Evolutionary conservation across 2,113 vertebrate genomes (phyloP), one percentile per base, ranked within the genome.

Genomic region (Capreolus pygargus): DNA sequence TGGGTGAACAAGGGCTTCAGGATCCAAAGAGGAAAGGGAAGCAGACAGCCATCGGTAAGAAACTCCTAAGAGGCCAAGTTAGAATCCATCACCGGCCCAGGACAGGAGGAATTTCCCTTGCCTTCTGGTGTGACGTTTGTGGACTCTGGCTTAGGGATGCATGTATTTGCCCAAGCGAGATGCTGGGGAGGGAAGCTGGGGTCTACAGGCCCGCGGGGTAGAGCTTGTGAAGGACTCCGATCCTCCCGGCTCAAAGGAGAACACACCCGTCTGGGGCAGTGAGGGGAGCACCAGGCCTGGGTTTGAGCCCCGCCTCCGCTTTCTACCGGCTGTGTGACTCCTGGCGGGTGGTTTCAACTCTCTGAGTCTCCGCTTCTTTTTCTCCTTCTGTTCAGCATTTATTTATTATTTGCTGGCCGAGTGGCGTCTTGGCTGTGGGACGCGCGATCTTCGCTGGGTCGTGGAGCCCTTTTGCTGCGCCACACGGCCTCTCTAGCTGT

Each of bases 31-130:
- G 15, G 55, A 43, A 28, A 30, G 33, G 57, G 25, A 82, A 54
- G 14, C 25, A 57, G 84, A 30, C 74, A 64, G 86, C 11, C 5
- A 1, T 43, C 0, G 0, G 79, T 16, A 43, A 70, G 76, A 12
- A 45, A 27, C 15, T 39, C 11, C 57, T 36, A 47, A 50, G 54
- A 36, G n/a, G 30, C 94, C 83, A 11, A 54, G 39, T 36, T 45
- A 55, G 86, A 91, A 27, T 76, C 57, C 19, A 52, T 54, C 5
- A 3, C 19, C 10, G n/a, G 60, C 67, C 76, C 9, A 14, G 45
- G 43, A 91, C 47, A 11, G 11, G 3, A 39, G 86, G 88, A 39
- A 50, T 92, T 70, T 90, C 81, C 81, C 93, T 52, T 39, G 27
- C 58, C 30, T 86, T 16, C 28, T 60, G 19, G 19, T 81, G 30